Conservation (phyloP, 2,113 vertebrate species). For the Tragulus kanchil region DNA sequence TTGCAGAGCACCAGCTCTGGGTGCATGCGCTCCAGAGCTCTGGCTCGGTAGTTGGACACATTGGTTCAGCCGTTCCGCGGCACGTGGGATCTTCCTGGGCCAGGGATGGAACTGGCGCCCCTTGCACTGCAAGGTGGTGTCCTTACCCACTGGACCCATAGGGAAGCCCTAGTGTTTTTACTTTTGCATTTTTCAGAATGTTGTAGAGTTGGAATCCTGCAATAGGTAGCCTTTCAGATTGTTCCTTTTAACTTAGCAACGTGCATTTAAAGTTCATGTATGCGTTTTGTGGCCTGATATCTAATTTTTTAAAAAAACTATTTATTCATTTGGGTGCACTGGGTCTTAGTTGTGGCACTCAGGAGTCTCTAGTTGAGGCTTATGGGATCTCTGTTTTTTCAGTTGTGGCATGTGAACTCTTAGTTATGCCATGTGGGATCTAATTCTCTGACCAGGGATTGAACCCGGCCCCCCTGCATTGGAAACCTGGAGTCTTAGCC, state of each 20-base stretch:
- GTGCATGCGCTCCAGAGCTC: too few species aligned
- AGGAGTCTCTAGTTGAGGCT: neutral
- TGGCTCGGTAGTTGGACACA: too few species aligned
- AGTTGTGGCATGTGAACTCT: neutral
- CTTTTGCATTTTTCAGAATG: neutral
- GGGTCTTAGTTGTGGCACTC: neutral
- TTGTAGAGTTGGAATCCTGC: neutral
- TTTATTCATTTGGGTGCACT: neutral
- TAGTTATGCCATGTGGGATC: neutral
- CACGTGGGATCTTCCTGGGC: too few species aligned
- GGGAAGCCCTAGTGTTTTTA: neutral
- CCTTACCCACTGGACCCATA: too few species aligned
- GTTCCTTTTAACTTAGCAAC: neutral
- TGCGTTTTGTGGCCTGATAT: slow-evolving; percentile 8
- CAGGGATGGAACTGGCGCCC: too few species aligned
- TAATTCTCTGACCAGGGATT: neutral
- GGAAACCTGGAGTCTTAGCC: neutral
- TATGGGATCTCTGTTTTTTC: neutral
- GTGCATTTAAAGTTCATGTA: neutral
- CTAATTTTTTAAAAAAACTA: neutral
- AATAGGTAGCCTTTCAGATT: neutral
- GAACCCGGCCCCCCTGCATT: neutral
- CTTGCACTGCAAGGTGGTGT: too few species aligned
- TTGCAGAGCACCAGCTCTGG: too few species aligned
- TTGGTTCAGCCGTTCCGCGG: too few species aligned